Conservation (phyloP, 2,797 vertebrate species). For the Fistularia tabacaria region DNA sequence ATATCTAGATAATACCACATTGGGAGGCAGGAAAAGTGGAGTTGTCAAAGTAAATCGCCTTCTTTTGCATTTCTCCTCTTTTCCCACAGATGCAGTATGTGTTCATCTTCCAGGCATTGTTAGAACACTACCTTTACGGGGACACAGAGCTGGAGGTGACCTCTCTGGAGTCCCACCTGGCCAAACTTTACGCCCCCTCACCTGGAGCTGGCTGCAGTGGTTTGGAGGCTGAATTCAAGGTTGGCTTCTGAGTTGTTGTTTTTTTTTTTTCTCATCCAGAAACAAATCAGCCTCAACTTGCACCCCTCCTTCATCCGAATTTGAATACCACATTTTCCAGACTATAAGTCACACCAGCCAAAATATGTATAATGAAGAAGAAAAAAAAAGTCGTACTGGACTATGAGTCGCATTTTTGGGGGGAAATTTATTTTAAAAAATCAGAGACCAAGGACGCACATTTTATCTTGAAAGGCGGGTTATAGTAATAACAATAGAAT, state of each 20-base stretch:
- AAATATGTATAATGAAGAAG: no score
- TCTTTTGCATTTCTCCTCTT: background rate
- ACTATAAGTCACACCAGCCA: no score
- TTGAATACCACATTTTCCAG: no score
- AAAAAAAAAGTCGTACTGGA: no score
- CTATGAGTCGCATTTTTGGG: no score
- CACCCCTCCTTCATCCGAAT: no score
- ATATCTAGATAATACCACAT: no score
- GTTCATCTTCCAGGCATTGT: conserved; percentile 96
- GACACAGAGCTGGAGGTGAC: conserved; percentile 98
- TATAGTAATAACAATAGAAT: no score
- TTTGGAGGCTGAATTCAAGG: conserved; percentile 97
- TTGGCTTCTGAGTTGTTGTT: conserved; percentile 38
- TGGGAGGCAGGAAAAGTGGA: no score
- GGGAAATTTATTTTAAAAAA: no score
- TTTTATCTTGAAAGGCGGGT: no score
- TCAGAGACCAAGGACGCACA: no score
- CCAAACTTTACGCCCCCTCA: conserved; percentile 92
- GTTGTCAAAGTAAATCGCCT: background rate
- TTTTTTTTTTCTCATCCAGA: background rate
- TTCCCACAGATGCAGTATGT: conserved; percentile 94
- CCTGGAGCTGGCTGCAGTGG: conserved; percentile 90
- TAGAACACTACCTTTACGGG: conserved; percentile 96
- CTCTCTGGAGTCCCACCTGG: conserved; percentile 91
- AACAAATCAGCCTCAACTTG: background rate